A percentile compares a stretch with the other conserved stretches of the same genome.
phyloP scores from a whole-genome alignment of 1,140 invertebrate species.

The Mya arenaria region DNA sequence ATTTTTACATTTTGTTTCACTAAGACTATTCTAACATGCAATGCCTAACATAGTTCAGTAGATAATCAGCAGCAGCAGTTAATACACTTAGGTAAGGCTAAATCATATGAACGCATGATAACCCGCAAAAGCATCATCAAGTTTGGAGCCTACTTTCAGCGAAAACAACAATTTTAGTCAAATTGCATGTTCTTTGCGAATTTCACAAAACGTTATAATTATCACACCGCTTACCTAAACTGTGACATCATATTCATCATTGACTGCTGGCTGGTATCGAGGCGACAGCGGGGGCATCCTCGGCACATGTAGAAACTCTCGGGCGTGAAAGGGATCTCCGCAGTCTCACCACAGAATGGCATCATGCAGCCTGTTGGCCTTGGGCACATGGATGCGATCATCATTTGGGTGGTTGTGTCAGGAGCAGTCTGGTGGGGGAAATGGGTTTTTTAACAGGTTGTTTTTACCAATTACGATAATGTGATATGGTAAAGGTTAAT shows the following conservation, averaged over 20 bases:
- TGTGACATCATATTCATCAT: constrained; percentile 32
- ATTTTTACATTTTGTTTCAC: no score
- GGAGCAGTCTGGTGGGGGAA: background rate
- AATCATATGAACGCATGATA: no score
- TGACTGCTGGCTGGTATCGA: constrained; percentile 13
- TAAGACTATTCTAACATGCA: no score
- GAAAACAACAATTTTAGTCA: no score
- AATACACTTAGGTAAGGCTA: no score
- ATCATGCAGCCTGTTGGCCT: constrained; percentile 18
- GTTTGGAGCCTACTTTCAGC: no score
- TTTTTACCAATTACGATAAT: background rate
- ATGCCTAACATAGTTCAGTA: no score
- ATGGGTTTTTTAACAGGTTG: background rate
- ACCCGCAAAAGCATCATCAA: no score
- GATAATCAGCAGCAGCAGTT: no score
- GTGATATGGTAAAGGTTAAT: background rate
- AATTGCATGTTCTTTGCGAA: no score
- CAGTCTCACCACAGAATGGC: constrained; percentile 29
- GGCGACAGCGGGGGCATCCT: constrained; percentile 38
- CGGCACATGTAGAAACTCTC: constrained; percentile 49
- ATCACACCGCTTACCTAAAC: no score
- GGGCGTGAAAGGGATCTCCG: constrained; percentile 41
- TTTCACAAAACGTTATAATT: no score
- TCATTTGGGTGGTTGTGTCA: background rate
- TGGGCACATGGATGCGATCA: constrained; percentile 20